These are phyloP conservation scores for Atherix ibis DNA, from an alignment of 2,888 invertebrate species.

Conservation along the genomic window DNA sequence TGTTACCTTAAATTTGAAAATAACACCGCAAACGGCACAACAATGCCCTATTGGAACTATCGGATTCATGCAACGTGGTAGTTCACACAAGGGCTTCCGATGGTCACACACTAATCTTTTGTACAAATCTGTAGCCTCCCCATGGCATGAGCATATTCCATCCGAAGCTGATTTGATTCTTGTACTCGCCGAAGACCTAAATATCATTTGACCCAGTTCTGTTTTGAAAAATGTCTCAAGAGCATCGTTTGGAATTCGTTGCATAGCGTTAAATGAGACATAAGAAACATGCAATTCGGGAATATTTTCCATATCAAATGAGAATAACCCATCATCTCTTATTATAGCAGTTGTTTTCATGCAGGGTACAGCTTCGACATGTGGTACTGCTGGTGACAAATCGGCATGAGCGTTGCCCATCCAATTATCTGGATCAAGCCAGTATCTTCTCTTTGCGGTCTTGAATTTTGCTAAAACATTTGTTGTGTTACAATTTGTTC, in stretches of 20 bases:
- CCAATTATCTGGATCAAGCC: slow-evolving; percentile 30
- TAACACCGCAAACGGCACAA: slow-evolving; percentile 26
- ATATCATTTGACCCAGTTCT: slow-evolving; percentile 25
- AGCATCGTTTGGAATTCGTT: slow-evolving; percentile 20
- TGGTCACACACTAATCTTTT: slow-evolving; percentile 24
- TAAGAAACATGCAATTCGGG: slow-evolving; percentile 22
- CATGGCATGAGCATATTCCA: slow-evolving; percentile 27
- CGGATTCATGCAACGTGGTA: slow-evolving; percentile 25
- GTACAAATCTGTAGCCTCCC: slow-evolving; percentile 15
- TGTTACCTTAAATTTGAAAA: slow-evolving; percentile 16
- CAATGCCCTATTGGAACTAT: slow-evolving; percentile 25
- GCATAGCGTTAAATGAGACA: slow-evolving; percentile 21
- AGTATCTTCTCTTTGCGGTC: too few relatives aligned
- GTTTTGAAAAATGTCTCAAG: slow-evolving; percentile 21
- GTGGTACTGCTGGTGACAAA: slow-evolving; percentile 17
- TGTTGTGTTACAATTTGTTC: too few relatives aligned
- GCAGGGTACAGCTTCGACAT: slow-evolving; percentile 27
- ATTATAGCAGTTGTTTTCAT: slow-evolving; percentile 25
- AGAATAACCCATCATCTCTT: slow-evolving; percentile 14
- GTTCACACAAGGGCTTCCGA: slow-evolving; percentile 17
- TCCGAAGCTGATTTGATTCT: slow-evolving; percentile 19
- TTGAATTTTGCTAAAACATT: too few relatives aligned
- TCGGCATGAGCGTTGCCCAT: slow-evolving; percentile 10
- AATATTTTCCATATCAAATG: slow-evolving; percentile 23
- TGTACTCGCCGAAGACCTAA: slow-evolving; percentile 19